Conservation (phyloP, 2,888 invertebrate species). For the Temnothorax ravouxi region DNA sequence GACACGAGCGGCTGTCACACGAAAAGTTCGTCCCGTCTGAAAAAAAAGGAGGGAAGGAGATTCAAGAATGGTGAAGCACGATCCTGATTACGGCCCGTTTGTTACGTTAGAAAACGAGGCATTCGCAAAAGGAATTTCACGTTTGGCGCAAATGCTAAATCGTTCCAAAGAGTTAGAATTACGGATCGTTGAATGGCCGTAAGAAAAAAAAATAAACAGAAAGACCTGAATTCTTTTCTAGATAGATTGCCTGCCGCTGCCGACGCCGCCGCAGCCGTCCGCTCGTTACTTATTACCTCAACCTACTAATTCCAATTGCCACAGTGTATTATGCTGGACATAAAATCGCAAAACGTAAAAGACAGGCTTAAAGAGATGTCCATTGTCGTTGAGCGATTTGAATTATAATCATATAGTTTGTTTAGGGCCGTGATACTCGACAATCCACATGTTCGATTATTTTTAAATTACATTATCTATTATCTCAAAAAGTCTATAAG, state of each 20-base stretch:
- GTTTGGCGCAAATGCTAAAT: slow-evolving; percentile 68
- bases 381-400: slow-evolving; percentile 72
- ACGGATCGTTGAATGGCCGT: slow-evolving; percentile 79
- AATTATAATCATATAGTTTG: slow-evolving; percentile 66
- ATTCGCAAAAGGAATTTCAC: slow-evolving; percentile 70
- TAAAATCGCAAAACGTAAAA: slow-evolving; percentile 55
- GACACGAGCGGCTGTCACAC: slow-evolving; percentile 2
- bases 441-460: neutral
- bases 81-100: slow-evolving; percentile 71
- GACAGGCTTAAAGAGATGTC: slow-evolving; percentile 73
- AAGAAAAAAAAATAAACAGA: slow-evolving; percentile 60
- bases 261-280: slow-evolving; percentile 66
- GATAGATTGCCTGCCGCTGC: slow-evolving; percentile 80
- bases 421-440: neutral
- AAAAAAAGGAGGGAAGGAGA: slow-evolving; percentile 24
- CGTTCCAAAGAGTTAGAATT: slow-evolving; percentile 75
- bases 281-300: slow-evolving; percentile 82
- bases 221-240: slow-evolving; percentile 82
- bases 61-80: slow-evolving; percentile 67
- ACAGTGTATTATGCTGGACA: slow-evolving; percentile 57
- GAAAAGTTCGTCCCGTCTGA: slow-evolving; percentile 36
- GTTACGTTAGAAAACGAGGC: slow-evolving; percentile 70
- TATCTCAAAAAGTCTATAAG: neutral
- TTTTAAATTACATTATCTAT: neutral
- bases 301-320: slow-evolving; percentile 79